Percentiles rank a stretch among this genome's conserved stretches.
Conservation (phyloP, 2,888 invertebrate genomes). For the Campoletis raptor region DNA sequence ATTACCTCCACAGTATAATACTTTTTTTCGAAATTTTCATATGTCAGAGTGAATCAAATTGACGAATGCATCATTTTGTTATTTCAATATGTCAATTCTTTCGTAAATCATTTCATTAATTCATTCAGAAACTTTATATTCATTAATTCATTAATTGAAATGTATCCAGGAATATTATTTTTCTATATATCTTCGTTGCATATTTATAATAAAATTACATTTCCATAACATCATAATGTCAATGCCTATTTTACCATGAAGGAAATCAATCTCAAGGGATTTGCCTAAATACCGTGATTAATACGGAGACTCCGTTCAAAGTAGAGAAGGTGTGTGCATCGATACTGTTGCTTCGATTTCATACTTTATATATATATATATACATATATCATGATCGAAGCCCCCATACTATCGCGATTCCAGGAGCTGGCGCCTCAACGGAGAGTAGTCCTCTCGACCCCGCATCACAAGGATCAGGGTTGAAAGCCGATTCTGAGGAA, state of each 20-base stretch:
- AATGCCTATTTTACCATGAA: background rate
- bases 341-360: conserved; percentile 26
- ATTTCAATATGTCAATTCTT: too few species aligned
- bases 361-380: background rate
- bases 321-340: background rate
- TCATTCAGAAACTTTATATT: too few species aligned
- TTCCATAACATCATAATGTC: background rate
- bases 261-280: background rate
- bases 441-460: conserved; percentile 14
- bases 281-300: conserved; percentile 1
- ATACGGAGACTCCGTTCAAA: background rate
- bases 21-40: background rate
- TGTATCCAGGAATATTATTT: background rate
- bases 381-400: conserved; percentile 35
- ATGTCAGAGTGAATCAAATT: background rate
- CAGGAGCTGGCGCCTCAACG: background rate
- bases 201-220: background rate
- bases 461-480: conserved; percentile 50
- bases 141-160: background rate
- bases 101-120: too few species aligned
- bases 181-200: background rate
- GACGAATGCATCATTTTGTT: background rate
- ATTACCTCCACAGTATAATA: background rate
- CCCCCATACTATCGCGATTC: conserved; percentile 28
- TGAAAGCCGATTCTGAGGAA: conserved; percentile 58